Percentiles rank a stretch among this genome's conserved stretches.
Conservation (phyloP, 2,888 invertebrate genomes). For the Melitaea athalia region DNA sequence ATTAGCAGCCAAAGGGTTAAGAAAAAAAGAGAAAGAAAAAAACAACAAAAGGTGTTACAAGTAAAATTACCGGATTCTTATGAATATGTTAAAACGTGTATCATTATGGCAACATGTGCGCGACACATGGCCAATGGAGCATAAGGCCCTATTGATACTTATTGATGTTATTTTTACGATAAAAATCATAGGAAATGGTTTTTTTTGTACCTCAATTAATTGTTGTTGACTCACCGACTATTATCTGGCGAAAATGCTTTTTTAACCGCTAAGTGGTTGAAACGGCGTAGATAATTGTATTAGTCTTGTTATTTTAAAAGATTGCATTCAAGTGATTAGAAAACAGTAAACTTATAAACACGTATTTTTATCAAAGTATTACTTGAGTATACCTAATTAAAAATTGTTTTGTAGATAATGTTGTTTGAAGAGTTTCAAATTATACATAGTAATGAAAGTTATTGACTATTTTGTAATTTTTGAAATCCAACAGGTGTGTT, state of each 20-base stretch:
- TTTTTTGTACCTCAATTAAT: conserved; percentile 56
- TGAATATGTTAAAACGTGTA: conserved; percentile 59
- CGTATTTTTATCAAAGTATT: background rate
- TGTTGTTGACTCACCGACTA: conserved; percentile 35
- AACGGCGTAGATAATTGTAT: conserved; percentile 21
- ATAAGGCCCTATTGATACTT: conserved; percentile 63
- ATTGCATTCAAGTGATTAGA: conserved; percentile 1
- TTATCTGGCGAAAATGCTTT: conserved; percentile 26
- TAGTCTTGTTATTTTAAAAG: conserved; percentile 22
- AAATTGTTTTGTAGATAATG: no score
- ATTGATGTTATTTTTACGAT: conserved; percentile 54
- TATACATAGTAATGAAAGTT: no score
- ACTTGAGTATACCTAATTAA: no score
- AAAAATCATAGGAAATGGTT: conserved; percentile 53
- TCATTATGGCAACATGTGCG: conserved; percentile 65
- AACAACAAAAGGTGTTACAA: conserved; percentile 65
- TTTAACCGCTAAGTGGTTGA: conserved; percentile 29
- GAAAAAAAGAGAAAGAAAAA: conserved; percentile 45
- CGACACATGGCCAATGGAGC: conserved; percentile 71
- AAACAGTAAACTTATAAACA: background rate
- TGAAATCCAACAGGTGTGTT: background rate
- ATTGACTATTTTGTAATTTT: background rate
- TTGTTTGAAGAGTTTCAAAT: no score
- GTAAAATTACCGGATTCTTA: conserved; percentile 67
- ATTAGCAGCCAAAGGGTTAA: conserved; percentile 61